phyloP scores from a whole-genome alignment of 2,797 vertebrate species.

The Spinus pinus region DNA sequence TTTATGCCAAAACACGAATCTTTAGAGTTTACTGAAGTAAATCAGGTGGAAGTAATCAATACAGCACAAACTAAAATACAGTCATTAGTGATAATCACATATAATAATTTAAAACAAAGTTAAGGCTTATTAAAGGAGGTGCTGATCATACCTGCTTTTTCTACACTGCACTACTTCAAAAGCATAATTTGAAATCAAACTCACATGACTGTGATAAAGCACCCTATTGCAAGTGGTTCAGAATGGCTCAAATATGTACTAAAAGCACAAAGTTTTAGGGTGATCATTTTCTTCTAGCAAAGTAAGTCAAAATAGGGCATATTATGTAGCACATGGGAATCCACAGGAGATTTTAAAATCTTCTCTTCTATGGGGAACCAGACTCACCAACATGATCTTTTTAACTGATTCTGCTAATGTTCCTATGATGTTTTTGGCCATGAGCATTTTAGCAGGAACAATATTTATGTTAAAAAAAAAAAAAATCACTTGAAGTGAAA shows the following conservation, averaged over 20 bases:
- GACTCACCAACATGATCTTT: not conserved
- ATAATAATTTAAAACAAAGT: not conserved
- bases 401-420: not conserved
- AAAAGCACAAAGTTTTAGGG: not conserved
- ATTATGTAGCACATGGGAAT: not conserved
- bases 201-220: not conserved
- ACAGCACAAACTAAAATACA: not conserved
- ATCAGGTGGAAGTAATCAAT: not conserved
- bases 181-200: not conserved
- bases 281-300: not conserved
- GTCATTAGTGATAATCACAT: not conserved
- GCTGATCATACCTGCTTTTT: not conserved
- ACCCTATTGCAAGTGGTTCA: not conserved
- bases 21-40: not conserved
- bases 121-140: not conserved
- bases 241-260: not conserved
- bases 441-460: not conserved
- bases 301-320: not conserved
- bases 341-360: not conserved
- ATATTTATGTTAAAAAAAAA: not conserved
- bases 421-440: not conserved
- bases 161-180: not conserved
- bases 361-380: not conserved
- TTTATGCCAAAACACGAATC: not conserved
- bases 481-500: not conserved